phyloP scores from a whole-genome alignment of 2,888 invertebrate species.

The Microplitis deprimator region DNA sequence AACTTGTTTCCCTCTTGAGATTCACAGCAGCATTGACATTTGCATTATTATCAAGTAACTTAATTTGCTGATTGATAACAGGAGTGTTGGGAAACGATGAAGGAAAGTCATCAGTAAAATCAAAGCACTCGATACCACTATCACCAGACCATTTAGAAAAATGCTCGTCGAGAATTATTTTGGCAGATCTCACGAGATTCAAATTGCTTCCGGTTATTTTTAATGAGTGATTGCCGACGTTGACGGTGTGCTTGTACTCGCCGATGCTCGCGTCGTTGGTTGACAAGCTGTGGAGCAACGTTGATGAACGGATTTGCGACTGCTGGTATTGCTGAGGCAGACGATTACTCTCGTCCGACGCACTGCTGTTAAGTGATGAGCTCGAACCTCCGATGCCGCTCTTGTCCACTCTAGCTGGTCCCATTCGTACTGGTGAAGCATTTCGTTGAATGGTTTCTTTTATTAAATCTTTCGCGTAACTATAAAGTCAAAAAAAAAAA shows the following conservation, averaged over 20 bases:
- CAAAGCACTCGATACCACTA: slow-evolving; percentile 65
- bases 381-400: slow-evolving; percentile 79
- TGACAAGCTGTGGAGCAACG: slow-evolving; percentile 84
- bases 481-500: slow-evolving; percentile 62
- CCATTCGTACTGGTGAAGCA: slow-evolving; percentile 89
- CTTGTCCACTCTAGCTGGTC: slow-evolving; percentile 74
- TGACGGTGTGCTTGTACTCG: slow-evolving; percentile 91
- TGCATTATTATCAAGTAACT: slow-evolving; percentile 21
- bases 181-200: slow-evolving; percentile 89
- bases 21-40: slow-evolving; percentile 44
- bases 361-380: slow-evolving; percentile 85
- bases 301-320: slow-evolving; percentile 74
- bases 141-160: slow-evolving; percentile 72
- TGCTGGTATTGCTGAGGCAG: slow-evolving; percentile 69
- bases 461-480: slow-evolving; percentile 93
- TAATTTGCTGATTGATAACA: neutral
- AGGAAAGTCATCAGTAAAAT: slow-evolving; percentile 64
- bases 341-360: slow-evolving; percentile 76
- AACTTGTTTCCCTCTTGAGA: slow-evolving; percentile 57
- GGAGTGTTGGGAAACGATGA: slow-evolving; percentile 44
- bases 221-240: slow-evolving; percentile 85
- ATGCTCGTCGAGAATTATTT: slow-evolving; percentile 89
- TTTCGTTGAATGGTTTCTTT: slow-evolving; percentile 96
- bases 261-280: slow-evolving; percentile 88
- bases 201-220: slow-evolving; percentile 89